Conservation (phyloP, 2,797 vertebrate genomes). For the Chaetodon trifasciatus region DNA sequence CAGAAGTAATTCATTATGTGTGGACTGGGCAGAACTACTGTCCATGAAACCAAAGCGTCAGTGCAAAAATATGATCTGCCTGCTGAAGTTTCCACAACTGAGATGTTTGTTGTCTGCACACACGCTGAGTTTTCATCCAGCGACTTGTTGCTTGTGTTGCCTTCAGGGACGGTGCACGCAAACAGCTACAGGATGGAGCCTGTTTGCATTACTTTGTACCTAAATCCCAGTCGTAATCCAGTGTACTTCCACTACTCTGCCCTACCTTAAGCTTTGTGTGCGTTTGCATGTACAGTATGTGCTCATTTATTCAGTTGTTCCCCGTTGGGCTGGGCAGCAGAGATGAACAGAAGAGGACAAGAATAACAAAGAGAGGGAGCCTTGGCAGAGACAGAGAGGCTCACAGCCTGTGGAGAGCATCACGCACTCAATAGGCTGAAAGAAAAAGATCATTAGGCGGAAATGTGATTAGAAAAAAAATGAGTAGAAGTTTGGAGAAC, state of each 20-base stretch:
- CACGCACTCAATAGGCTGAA: constrained; percentile 63
- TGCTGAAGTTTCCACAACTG: constrained; percentile 1
- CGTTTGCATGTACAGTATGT: constrained; percentile 7
- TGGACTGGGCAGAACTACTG: neutral
- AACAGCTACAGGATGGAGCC: neutral
- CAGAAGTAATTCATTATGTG: neutral
- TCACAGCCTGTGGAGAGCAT: constrained; percentile 58
- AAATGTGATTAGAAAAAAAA: constrained; percentile 62
- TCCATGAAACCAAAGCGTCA: neutral
- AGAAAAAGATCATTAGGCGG: constrained; percentile 60
- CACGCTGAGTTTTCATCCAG: neutral
- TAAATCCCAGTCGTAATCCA: constrained; percentile 1
- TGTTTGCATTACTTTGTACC: constrained; percentile 9
- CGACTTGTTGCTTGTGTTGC: constrained; percentile 50
- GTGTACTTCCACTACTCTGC: neutral
- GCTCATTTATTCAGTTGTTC: constrained; percentile 33
- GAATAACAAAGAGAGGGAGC: constrained; percentile 62
- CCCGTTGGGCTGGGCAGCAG: constrained; percentile 34
- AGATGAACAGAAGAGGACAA: constrained; percentile 57
- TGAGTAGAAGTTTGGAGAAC: constrained; percentile 59
- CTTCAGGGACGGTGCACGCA: constrained; percentile 14
- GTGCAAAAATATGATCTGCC: constrained; percentile 1
- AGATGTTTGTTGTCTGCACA: constrained; percentile 10
- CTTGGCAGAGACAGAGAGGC: constrained; percentile 64
- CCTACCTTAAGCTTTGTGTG: constrained; percentile 1